Evolutionary conservation across 2,797 vertebrate genomes (phyloP).

Genomic region (Platalea minor): DNA sequence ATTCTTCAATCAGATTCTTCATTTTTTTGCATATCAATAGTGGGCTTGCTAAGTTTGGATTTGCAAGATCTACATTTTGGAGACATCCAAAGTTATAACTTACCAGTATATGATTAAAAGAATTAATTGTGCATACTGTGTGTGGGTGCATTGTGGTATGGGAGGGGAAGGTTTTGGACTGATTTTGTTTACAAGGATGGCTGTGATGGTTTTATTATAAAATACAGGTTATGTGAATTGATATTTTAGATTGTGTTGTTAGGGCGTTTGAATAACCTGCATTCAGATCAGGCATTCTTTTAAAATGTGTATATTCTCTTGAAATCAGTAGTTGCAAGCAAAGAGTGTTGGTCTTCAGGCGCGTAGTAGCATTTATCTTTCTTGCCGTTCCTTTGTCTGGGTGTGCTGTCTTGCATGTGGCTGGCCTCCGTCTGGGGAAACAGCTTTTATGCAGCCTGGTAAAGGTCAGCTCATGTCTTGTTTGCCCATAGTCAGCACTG

Average conservation of each 20-base stretch:
- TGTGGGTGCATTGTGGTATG: accelerated
- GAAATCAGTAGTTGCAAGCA: neutral
- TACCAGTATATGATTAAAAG: neutral
- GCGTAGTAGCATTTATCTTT: neutral
- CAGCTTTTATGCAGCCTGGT: neutral
- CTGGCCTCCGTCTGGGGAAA: neutral
- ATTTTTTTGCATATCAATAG: neutral
- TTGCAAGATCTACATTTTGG: neutral
- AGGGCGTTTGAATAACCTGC: neutral
- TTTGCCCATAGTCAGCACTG: too few relatives aligned
- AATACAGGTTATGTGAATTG: neutral
- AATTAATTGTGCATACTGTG: neutral
- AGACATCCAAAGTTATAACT: neutral
- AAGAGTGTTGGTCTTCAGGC: neutral
- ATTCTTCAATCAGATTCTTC: neutral
- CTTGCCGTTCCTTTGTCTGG: neutral
- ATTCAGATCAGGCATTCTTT: neutral
- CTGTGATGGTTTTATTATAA: neutral
- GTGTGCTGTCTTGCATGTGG: neutral
- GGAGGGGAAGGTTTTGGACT: neutral
- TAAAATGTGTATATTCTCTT: neutral
- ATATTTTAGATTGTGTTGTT: neutral
- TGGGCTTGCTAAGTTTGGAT: neutral
- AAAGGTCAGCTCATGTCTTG: neutral
- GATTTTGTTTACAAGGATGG: neutral